Base-by-base conservation (phyloP, 1,140 invertebrate species). In the Episyrphus balteatus region DNA sequence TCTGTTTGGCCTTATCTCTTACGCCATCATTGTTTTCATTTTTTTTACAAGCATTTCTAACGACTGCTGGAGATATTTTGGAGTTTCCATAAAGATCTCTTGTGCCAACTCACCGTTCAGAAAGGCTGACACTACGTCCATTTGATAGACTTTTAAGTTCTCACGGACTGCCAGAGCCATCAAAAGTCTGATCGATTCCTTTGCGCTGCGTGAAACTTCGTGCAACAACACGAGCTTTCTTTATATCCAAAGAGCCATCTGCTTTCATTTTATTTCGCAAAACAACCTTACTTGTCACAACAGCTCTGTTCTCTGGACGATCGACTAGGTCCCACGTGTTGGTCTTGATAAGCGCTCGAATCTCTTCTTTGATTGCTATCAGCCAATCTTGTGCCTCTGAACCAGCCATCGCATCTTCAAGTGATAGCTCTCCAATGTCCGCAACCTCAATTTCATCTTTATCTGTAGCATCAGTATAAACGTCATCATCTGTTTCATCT, bases 221-320 rank as follows among this genome's bases (percentile, higher is more conserved):
- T 15, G 62, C 66, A 14, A 73, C 66, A 32, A 70, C 54, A 31
- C 69, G 50, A 30, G 70, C 70, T 54, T 70, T 73, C 44, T 58
- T 65, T n/a, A n/a, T n/a, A n/a, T n/a, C n/a, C 49, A 53, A 46
- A 30, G 40, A 6, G 34, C 51, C 47, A 14, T 49, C 37, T n/a
- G n/a, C n/a, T n/a, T n/a, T n/a, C n/a, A n/a, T n/a, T 43, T 66
- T 69, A 9, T 46, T 51, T 47, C 55, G 58, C 32, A 55, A 71
- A 12, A 73, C 52, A 55, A 59, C 68, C 40, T 55, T 59, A 12
- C 34, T 46, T 12, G 32, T 39, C 21, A 49, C 48, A 40, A 51
- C 49, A 62, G 50, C 52, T 48, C 26, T 45, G 40, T 53, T 42
- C 36, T 53, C 45, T 36, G 53, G 62, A 38, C 42, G 38, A 18